Base-by-base conservation (phyloP, 2,888 invertebrate genomes). In the Phasia obesa region DNA sequence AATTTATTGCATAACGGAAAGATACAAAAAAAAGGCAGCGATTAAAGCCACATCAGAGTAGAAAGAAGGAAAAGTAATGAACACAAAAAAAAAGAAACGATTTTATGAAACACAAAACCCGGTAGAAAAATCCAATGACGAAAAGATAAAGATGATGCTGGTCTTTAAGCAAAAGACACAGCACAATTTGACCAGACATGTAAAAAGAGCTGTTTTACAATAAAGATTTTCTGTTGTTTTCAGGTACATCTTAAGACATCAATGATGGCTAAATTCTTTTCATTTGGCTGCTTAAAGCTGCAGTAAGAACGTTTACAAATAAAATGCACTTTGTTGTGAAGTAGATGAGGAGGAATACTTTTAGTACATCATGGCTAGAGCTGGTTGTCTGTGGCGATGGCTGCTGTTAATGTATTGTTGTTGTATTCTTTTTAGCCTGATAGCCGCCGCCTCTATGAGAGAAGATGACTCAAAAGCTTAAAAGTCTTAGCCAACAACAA, bases 1-100 rank as follows among this genome's bases (percentile, higher is more conserved):
- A 83, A 83, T 83, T 79, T 83, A 83, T 83, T 83, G 79, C 83
- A 83, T 83, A 83, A 83, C 83, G 79, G 83, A 67, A 51, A 57
- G 59, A 70, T 75, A 53, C 59, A 17, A 31, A 74, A 55, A 59
- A 67, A 79, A 67, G 73, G 73, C 59, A 17, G 51, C 47, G 73
- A 73, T 78, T 78, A 78, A 79, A 44, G 59, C 65, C 67, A 67
- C 71, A 65, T 57, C 55, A 71, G 27, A 47, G 49, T 17, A 62
- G 38, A 47, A 74, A 49, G 4, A 42, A 35, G 25, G 25, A 65
- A 60, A 19, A 17, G 11, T n/a, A 42, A 49, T 38, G n/a, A n/a
- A n/a, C n/a, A n/a, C n/a, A n/a, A n/a, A n/a, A 15, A 60, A 35
- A 21, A 47, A 13, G 17, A n/a, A 11, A 35, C 6, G 1, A 31